Evolutionary conservation across 2,888 invertebrate species (phyloP), one percentile per base, ranked within the genome.

Genomic region (Cheiracanthium punctorium): DNA sequence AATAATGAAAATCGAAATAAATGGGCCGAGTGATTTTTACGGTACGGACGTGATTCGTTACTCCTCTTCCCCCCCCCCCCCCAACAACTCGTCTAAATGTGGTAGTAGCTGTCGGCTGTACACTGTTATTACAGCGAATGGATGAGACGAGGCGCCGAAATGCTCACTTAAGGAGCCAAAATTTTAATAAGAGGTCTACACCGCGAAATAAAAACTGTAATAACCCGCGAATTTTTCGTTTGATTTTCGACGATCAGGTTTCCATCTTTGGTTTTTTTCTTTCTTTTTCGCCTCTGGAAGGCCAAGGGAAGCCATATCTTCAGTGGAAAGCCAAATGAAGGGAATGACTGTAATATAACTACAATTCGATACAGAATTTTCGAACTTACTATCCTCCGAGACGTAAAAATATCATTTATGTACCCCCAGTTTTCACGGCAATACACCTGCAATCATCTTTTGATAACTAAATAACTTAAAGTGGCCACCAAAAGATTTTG

Each of bases 1-100:
- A 82, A 79, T 84, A 84, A 84, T 84, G 84, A 84, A 84, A 84
- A 84, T 84, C 79, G 84, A 74, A 79, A 82, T 82, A 82, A 76
- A 82, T 82, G 76, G 75, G 82, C 33, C 43, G 14, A 82, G 74
- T 82, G 73, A 69, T 82, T 82, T 75, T 41, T 75, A 70, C 41
- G 58, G 24, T 24, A 30, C 24, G 64, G 76, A 76, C 82, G 82
- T 82, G 82, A 82, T 71, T 48, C 74, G 30, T 14, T 71, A 17
- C 64, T 52, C 41, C 52, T n/a, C n/a, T n/a, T n/a, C n/a, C n/a
- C n/a, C n/a, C n/a, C n/a, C n/a, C n/a, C n/a, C n/a, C n/a, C n/a
- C n/a, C n/a, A n/a, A n/a, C n/a, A n/a, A n/a, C n/a, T 32, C 28
- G 30, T 48, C 32, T 48, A 29, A 8, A 43, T 48, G 43, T 48